A percentile compares a stretch with the other conserved stretches of the same genome.
Evolutionary conservation across 2,888 invertebrate genomes (phyloP).

Genomic region (Orthosia gracilis): DNA sequence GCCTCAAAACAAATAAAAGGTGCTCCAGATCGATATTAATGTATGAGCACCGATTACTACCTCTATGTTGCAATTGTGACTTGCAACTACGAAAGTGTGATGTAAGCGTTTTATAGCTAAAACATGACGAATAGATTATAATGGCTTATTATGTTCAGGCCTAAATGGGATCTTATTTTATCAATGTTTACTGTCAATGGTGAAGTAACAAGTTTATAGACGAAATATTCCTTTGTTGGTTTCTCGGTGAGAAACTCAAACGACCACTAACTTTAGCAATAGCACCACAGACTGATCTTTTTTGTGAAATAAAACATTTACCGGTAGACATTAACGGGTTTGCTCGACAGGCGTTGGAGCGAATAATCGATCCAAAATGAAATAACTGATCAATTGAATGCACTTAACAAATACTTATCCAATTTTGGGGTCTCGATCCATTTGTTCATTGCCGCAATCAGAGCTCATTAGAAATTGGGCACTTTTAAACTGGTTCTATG

Average conservation of each 20-base stretch:
- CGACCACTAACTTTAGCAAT: constrained; percentile 61
- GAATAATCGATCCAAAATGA: constrained; percentile 81
- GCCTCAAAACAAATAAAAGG: constrained; percentile 62
- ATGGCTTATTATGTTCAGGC: constrained; percentile 52
- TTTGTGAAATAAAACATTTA: constrained; percentile 68
- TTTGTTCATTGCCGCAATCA: constrained; percentile 47
- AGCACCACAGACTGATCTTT: constrained; percentile 57
- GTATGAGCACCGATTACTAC: constrained; percentile 57
- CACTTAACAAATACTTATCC: constrained; percentile 66
- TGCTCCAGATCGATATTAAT: constrained; percentile 65
- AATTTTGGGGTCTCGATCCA: constrained; percentile 32
- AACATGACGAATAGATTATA: constrained; percentile 59
- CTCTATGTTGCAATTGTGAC: constrained; percentile 63
- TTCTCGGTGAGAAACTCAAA: constrained; percentile 52
- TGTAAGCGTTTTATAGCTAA: constrained; percentile 62
- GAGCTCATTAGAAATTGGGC: constrained; percentile 25
- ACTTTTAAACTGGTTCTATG: constrained; percentile 19
- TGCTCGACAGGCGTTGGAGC: constrained; percentile 79
- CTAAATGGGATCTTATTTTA: constrained; percentile 60
- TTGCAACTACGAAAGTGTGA: constrained; percentile 55
- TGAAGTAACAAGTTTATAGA: constrained; percentile 45
- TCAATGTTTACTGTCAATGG: constrained; percentile 50
- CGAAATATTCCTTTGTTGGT: constrained; percentile 48
- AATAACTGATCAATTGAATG: constrained; percentile 76
- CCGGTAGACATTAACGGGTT: constrained; percentile 70